A percentile compares a stretch with the other conserved stretches of the same genome.
phyloP scores from a whole-genome alignment of 2,888 invertebrate genomes.

The Platynereis dumerilii region DNA sequence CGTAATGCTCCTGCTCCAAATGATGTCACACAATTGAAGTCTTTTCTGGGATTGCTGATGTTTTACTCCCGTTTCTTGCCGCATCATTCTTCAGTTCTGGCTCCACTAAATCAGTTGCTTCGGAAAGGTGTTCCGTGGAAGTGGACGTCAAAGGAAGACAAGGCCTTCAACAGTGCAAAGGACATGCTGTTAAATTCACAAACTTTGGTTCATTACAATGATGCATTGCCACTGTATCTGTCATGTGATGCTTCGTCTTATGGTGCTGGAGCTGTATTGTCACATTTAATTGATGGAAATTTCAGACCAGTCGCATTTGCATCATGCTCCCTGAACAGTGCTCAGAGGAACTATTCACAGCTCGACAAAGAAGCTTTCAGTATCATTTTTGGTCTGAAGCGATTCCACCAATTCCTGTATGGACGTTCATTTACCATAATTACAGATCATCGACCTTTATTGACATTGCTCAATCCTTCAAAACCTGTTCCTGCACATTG shows the following conservation, averaged over 20 bases:
- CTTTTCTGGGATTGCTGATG: constrained; percentile 8
- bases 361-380: constrained; percentile 16
- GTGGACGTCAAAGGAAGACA: not conserved
- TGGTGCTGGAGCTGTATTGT: constrained; percentile 11
- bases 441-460: not conserved
- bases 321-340: constrained; percentile 9
- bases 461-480: not conserved
- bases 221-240: not conserved
- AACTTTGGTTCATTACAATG: constrained; percentile 15
- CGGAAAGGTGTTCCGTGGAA: not conserved
- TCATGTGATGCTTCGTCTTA: constrained; percentile 12
- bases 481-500: not conserved
- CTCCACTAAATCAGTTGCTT: constrained; percentile 2
- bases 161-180: constrained; percentile 6
- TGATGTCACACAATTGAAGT: constrained; percentile 1
- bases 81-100: not conserved
- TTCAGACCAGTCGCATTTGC: constrained; percentile 18
- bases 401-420: constrained; percentile 14
- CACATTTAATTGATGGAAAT: constrained; percentile 11
- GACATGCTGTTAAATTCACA: not conserved
- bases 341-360: constrained; percentile 22
- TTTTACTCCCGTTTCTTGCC: constrained; percentile 6
- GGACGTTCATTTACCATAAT: constrained; percentile 14
- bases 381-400: constrained; percentile 14
- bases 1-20: too few species aligned